phyloP scores from a whole-genome alignment of 1,140 invertebrate species.

The Drosophila navojoa region DNA sequence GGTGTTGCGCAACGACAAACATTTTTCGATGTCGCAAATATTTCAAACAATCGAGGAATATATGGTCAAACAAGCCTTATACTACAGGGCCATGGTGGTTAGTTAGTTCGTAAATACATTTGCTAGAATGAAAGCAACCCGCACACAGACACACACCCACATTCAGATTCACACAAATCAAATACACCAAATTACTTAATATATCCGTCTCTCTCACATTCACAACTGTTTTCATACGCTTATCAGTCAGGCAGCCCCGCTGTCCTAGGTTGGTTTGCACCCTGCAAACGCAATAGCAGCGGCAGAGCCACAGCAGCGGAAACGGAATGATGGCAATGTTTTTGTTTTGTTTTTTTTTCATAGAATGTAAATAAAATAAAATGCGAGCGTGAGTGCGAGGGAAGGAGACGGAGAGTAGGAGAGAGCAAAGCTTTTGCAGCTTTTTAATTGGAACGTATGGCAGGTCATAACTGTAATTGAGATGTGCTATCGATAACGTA shows the following conservation, averaged over 20 bases:
- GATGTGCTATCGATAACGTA: slow-evolving; percentile 14
- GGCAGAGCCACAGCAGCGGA: background rate
- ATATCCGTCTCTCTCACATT: background rate
- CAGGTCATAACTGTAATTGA: slow-evolving; percentile 15
- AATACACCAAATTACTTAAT: slow-evolving; percentile 1
- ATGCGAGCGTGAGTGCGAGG: background rate
- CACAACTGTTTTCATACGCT: slow-evolving; percentile 3
- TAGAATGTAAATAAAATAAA: slow-evolving; percentile 4
- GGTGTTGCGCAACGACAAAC: slow-evolving; percentile 84
- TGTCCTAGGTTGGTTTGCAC: slow-evolving; percentile 13
- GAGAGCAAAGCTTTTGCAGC: background rate
- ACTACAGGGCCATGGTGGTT: slow-evolving; percentile 87
- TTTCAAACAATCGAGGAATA: slow-evolving; percentile 67
- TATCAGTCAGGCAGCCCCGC: slow-evolving; percentile 15
- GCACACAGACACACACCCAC: no score
- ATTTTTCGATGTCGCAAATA: slow-evolving; percentile 72
- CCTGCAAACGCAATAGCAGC: background rate
- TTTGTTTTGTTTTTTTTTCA: background rate
- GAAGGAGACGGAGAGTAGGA: background rate
- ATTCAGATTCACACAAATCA: no score
- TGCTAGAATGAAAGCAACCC: background rate
- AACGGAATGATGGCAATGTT: slow-evolving; percentile 8
- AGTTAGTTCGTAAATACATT: slow-evolving; percentile 40
- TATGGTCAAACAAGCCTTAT: slow-evolving; percentile 85
- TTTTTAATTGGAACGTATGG: slow-evolving; percentile 16